These are phyloP conservation scores for Nicator chloris DNA, from an alignment of 2,113 vertebrate species.

Conservation along the genomic window DNA sequence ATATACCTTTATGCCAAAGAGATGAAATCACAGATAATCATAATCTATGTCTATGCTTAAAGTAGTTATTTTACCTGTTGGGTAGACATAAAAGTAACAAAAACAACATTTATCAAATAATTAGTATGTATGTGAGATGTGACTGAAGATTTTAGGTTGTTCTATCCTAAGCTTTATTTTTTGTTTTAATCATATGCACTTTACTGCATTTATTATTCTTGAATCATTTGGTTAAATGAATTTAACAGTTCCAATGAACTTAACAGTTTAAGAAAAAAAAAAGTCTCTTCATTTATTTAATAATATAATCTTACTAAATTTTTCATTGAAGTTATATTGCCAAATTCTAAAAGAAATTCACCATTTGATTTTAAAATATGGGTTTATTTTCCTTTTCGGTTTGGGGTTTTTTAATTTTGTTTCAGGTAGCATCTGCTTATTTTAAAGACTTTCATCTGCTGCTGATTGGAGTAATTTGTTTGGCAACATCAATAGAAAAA, in stretches of 20 bases:
- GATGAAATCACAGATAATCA: background rate
- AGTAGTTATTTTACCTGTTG: background rate
- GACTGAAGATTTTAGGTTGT: background rate
- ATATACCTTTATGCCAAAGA: background rate
- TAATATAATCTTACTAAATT: background rate
- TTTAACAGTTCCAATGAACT: background rate
- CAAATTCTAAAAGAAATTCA: background rate
- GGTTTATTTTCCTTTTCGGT: background rate
- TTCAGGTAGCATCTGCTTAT: constrained; percentile 86
- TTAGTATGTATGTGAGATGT: background rate
- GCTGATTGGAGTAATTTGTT: constrained; percentile 87
- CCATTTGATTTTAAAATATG: background rate
- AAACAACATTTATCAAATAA: background rate
- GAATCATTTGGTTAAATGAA: background rate
- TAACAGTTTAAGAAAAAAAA: background rate
- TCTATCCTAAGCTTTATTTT: background rate
- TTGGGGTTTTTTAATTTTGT: background rate
- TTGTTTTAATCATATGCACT: background rate
- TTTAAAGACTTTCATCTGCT: constrained; percentile 95
- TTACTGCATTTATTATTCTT: background rate
- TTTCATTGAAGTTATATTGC: background rate
- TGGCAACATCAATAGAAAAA: constrained; percentile 92
- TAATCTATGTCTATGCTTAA: background rate
- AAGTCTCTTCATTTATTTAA: background rate
- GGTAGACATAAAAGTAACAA: background rate